A percentile compares a stretch with the other conserved stretches of the same genome.
phyloP scores from a whole-genome alignment of 2,888 invertebrate species.

The Drosophila cyrtoloma region DNA sequence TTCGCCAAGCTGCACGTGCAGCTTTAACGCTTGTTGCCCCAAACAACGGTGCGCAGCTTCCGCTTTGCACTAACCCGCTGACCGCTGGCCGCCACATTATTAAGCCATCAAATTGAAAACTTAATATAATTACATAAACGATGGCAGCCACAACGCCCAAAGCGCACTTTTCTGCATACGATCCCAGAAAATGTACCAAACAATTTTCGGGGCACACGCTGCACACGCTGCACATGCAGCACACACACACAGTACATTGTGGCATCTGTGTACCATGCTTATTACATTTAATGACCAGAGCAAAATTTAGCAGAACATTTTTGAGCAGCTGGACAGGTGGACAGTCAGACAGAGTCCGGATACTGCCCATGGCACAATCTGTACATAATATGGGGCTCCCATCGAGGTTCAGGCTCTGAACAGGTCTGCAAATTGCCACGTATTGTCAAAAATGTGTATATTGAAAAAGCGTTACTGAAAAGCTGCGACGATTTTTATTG shows the following conservation, averaged over 20 bases:
- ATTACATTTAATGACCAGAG: slow-evolving; percentile 69
- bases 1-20: slow-evolving; percentile 30
- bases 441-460: not conserved
- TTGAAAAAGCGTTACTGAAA: not conserved
- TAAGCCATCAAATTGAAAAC: slow-evolving; percentile 83
- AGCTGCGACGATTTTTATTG: not conserved
- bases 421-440: slow-evolving; percentile 7
- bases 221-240: slow-evolving; percentile 22
- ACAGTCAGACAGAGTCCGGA: slow-evolving; percentile 1
- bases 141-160: slow-evolving; percentile 57
- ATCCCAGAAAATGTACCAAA: slow-evolving; percentile 15
- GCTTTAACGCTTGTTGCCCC: slow-evolving; percentile 72
- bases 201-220: slow-evolving; percentile 68
- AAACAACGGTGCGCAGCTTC: slow-evolving; percentile 35
- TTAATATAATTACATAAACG: slow-evolving; percentile 81
- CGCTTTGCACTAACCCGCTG: slow-evolving; percentile 26
- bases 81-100: slow-evolving; percentile 64
- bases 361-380: slow-evolving; percentile 40
- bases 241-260: slow-evolving; percentile 3
- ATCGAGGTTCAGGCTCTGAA: slow-evolving; percentile 8
- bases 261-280: slow-evolving; percentile 34
- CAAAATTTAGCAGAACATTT: slow-evolving; percentile 55
- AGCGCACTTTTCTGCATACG: slow-evolving; percentile 35
- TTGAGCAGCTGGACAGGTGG: slow-evolving; percentile 15
- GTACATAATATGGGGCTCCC: slow-evolving; percentile 45